Percentiles rank a stretch among this genome's conserved stretches.
Conservation (phyloP, 2,113 vertebrate species). For the Phrynosoma platyrhinos region DNA sequence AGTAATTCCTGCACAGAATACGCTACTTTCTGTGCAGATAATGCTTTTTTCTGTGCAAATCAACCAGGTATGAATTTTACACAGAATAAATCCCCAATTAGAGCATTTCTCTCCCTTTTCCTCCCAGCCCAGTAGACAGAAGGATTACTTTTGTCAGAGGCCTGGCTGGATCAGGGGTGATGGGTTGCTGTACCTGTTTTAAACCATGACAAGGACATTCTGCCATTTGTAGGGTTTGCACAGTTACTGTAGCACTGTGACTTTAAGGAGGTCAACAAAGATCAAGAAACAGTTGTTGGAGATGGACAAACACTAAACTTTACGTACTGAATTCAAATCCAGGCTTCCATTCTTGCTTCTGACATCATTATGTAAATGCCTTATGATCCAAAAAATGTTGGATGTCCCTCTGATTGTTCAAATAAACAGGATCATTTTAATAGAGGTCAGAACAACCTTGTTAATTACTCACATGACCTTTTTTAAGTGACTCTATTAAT, state of each 20-base stretch:
- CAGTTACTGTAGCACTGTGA: background rate
- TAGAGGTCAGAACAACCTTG: background rate
- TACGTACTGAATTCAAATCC: too few relatives aligned
- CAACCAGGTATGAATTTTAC: too few relatives aligned
- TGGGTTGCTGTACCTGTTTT: background rate
- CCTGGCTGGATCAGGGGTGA: background rate
- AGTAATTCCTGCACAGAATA: too few relatives aligned
- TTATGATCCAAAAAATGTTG: background rate
- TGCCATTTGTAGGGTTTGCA: background rate
- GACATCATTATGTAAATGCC: background rate
- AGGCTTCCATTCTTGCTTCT: background rate
- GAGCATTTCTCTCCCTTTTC: background rate
- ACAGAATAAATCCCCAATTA: too few relatives aligned
- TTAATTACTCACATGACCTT: background rate
- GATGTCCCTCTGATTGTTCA: background rate
- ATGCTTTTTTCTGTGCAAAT: too few relatives aligned
- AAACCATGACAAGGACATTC: background rate
- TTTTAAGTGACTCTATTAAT: background rate
- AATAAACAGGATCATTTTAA: slow-evolving; percentile 4
- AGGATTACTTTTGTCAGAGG: background rate
- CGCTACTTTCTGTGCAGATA: too few relatives aligned
- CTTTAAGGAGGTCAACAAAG: background rate
- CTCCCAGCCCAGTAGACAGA: background rate
- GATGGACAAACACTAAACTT: background rate
- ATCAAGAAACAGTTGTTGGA: background rate